These are phyloP conservation scores for Danionella dracula DNA, from an alignment of 2,797 vertebrate species.

Conservation along the genomic window DNA sequence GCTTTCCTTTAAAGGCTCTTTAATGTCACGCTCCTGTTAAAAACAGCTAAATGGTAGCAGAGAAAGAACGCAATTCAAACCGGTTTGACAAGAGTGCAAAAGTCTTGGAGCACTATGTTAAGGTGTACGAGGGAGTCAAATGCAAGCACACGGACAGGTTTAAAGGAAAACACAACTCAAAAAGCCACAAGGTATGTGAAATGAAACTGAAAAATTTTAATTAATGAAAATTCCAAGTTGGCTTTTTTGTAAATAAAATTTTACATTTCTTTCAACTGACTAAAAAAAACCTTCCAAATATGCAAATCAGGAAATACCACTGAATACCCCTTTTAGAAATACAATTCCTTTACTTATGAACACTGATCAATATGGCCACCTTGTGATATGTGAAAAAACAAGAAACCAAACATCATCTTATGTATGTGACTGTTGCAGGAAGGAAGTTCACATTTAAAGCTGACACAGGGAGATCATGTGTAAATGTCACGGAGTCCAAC, in stretches of 20 bases:
- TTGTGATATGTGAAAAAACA: constrained; percentile 9
- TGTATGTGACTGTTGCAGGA: constrained; percentile 21
- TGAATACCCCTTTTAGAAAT: too few species aligned
- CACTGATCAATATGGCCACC: not conserved
- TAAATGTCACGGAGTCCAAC: constrained; percentile 26
- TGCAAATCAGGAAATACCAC: too few species aligned
- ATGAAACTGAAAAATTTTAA: constrained; percentile 20
- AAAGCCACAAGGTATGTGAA: not conserved
- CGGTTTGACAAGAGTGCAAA: constrained; percentile 49
- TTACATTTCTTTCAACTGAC: too few species aligned
- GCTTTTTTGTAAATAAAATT: too few species aligned
- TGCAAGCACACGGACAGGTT: constrained; percentile 5
- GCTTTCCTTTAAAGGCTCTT: constrained; percentile 27
- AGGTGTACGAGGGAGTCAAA: constrained; percentile 35
- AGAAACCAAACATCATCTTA: not conserved
- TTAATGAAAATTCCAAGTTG: too few species aligned
- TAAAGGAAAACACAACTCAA: constrained; percentile 35
- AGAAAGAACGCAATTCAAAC: constrained; percentile 42
- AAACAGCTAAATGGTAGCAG: constrained; percentile 39
- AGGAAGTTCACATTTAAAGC: constrained; percentile 31
- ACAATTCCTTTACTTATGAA: not conserved
- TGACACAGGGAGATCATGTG: constrained; percentile 10
- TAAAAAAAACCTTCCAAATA: too few species aligned
- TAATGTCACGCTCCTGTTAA: constrained; percentile 19
- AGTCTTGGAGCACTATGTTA: constrained; percentile 34